These are phyloP conservation scores for Saturnia japonica DNA, from an alignment of 2,888 invertebrate species.

Conservation along the genomic window DNA sequence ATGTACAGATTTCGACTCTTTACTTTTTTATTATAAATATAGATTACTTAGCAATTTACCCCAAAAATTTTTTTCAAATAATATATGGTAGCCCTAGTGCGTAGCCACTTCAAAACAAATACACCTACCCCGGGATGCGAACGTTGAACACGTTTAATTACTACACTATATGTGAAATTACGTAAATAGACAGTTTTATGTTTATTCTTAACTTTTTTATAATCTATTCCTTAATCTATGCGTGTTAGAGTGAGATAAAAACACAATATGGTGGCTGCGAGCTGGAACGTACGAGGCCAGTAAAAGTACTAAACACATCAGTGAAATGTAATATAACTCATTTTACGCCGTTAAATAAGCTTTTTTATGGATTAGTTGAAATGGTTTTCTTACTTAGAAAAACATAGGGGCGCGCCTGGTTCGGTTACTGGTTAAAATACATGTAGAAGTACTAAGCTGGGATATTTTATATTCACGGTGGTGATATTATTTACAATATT, in stretches of 20 bases:
- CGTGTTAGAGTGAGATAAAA: constrained; percentile 43
- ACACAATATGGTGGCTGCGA: constrained; percentile 37
- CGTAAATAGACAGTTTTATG: constrained; percentile 54
- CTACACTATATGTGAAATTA: constrained; percentile 43
- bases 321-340: constrained; percentile 38
- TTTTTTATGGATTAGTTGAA: constrained; percentile 23
- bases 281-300: constrained; percentile 28
- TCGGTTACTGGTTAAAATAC: background rate
- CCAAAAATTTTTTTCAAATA: background rate
- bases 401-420: constrained; percentile 9
- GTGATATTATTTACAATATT: background rate
- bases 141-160: constrained; percentile 48
- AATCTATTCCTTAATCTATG: constrained; percentile 38
- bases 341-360: constrained; percentile 33
- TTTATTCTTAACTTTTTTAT: constrained; percentile 40
- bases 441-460: background rate
- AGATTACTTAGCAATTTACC: no score
- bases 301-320: constrained; percentile 44
- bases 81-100: background rate
- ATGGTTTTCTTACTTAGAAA: constrained; percentile 15
- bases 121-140: constrained; percentile 32
- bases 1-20: no score
- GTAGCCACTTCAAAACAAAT: constrained; percentile 1
- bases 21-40: no score
- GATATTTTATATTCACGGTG: background rate